Percentiles rank a stretch among this genome's conserved stretches.
Evolutionary conservation across 2,113 vertebrate species (phyloP).

Genomic region (Osmerus eperlanus): DNA sequence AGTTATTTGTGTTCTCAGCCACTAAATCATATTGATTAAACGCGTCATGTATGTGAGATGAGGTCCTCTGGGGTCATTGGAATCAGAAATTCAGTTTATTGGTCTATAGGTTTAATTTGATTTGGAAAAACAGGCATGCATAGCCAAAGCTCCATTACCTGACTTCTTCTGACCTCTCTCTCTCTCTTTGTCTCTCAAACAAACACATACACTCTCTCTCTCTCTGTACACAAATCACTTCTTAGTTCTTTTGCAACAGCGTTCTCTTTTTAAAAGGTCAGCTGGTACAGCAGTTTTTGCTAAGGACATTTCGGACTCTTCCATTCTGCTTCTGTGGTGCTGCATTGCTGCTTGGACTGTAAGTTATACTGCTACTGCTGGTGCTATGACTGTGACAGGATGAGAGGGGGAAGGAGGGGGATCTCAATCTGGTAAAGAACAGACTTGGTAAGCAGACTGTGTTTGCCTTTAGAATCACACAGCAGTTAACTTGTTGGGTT

Average conservation of each 20-base stretch:
- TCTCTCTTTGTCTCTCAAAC: background rate
- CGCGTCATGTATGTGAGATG: conserved; percentile 75
- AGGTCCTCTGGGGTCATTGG: conserved; percentile 58
- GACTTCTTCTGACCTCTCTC: conserved; percentile 11
- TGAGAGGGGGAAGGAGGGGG: too few species aligned
- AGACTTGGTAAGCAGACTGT: too few species aligned
- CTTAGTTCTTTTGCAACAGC: background rate
- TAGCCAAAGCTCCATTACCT: conserved; percentile 10
- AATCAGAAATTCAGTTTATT: conserved; percentile 62
- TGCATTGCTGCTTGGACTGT: background rate
- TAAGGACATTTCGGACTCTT: background rate
- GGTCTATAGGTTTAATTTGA: conserved; percentile 68
- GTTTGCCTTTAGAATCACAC: too few species aligned
- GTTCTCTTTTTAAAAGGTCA: background rate
- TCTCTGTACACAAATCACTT: background rate
- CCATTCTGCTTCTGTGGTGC: background rate
- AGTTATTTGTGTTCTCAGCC: conserved; percentile 84
- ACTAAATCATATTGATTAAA: conserved; percentile 80
- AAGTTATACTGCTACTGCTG: background rate
- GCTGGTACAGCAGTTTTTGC: background rate
- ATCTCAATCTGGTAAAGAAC: too few species aligned
- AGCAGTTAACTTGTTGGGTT: too few species aligned
- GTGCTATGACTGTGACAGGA: background rate
- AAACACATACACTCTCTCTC: background rate
- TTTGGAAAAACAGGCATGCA: conserved; percentile 49